Conservation (phyloP, 2,797 vertebrate genomes). For the Microcaecilia unicolor region DNA sequence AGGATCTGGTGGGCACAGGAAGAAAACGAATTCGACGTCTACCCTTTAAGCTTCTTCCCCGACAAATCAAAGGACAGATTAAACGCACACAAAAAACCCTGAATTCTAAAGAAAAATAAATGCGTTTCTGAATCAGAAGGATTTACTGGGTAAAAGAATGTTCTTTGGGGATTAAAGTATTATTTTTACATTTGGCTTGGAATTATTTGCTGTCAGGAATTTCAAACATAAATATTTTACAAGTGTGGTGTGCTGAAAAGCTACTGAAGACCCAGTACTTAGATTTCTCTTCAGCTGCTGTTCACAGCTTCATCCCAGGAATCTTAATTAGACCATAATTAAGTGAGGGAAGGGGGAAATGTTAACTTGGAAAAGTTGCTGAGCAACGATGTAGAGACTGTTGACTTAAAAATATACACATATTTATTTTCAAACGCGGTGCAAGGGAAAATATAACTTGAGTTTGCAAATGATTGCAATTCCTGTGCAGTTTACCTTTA, state of each 20-base stretch:
- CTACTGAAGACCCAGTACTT: constrained; percentile 55
- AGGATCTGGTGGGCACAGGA: too few species aligned
- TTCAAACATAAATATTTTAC: constrained; percentile 67
- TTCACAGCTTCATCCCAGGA: too few species aligned
- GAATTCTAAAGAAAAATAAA: background rate
- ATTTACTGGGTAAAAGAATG: constrained; percentile 55
- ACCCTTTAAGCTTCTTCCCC: too few species aligned
- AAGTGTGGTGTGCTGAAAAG: constrained; percentile 46
- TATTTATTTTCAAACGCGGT: constrained; percentile 35
- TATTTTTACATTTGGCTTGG: constrained; percentile 65
- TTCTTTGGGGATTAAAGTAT: constrained; percentile 62
- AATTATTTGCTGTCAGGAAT: constrained; percentile 63
- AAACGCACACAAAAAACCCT: rapidly evolving
- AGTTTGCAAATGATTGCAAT: too few species aligned
- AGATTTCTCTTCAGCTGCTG: constrained; percentile 49
- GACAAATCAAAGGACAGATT: too few species aligned
- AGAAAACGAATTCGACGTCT: too few species aligned
- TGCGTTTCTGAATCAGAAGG: constrained; percentile 44
- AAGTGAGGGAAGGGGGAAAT: constrained; percentile 22
- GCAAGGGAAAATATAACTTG: constrained; percentile 20
- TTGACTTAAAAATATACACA: too few species aligned
- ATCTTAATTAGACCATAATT: constrained; percentile 62
- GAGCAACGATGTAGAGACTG: too few species aligned
- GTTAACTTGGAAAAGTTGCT: constrained; percentile 40
- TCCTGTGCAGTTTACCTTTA: too few species aligned